Evolutionary conservation across 2,113 vertebrate genomes (phyloP).

Genomic region (Halichoerus grypus): DNA sequence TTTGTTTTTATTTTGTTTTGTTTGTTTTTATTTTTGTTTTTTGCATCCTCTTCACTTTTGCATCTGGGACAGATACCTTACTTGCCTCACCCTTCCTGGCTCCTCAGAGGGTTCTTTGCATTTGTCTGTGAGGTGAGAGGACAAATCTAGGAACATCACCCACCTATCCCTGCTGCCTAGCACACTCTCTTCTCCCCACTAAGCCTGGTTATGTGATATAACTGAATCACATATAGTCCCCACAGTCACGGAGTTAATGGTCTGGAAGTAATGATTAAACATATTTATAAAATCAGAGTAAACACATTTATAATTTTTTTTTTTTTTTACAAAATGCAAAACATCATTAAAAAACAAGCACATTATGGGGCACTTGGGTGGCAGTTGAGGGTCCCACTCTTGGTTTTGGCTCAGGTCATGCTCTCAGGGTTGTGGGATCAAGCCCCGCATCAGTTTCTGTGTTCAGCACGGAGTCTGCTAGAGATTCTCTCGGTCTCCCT

Average conservation of each 20-base stretch:
- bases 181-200: neutral
- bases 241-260: slow-evolving; percentile 53
- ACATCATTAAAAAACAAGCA: neutral
- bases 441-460: too few relatives aligned
- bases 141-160: neutral
- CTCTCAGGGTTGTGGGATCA: too few relatives aligned
- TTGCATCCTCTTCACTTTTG: neutral
- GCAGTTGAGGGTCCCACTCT: too few relatives aligned
- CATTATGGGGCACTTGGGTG: neutral
- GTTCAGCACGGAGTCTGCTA: too few relatives aligned
- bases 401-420: too few relatives aligned
- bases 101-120: neutral
- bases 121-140: neutral
- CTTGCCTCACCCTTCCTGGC: neutral
- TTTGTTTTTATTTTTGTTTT: too few relatives aligned
- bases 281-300: slow-evolving; percentile 61
- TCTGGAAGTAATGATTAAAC: slow-evolving; percentile 67
- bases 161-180: fast-evolving
- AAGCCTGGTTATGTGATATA: neutral
- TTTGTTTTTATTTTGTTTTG: neutral
- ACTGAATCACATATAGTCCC: neutral
- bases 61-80: neutral
- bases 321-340: neutral
- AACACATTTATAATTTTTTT: slow-evolving; percentile 54
- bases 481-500: too few relatives aligned